phyloP scores from a whole-genome alignment of 2,797 vertebrate genomes.

The Dipus sagitta region DNA sequence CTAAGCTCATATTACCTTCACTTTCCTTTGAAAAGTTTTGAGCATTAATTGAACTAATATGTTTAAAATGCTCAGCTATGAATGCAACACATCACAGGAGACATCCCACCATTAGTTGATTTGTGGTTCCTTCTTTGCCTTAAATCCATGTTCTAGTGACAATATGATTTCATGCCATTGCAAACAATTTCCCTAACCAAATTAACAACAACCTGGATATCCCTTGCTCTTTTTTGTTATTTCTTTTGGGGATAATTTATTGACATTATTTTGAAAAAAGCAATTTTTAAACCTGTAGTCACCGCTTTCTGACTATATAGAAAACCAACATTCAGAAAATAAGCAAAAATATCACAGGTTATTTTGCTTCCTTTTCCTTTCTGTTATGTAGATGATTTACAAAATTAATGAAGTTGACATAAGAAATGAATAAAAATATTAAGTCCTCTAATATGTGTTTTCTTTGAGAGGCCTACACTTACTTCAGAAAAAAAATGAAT shows the following conservation, averaged over 20 bases:
- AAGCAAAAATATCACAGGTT: neutral
- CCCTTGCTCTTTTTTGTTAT: neutral
- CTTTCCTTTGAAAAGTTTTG: neutral
- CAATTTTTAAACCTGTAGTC: neutral
- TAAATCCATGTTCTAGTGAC: neutral
- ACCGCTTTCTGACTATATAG: neutral
- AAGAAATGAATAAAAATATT: neutral
- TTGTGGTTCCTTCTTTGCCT: neutral
- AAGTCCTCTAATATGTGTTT: neutral
- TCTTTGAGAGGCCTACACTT: neutral
- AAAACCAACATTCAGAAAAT: conserved; percentile 16
- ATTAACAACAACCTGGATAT: neutral
- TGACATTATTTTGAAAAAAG: neutral
- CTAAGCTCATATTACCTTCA: neutral
- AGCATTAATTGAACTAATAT: neutral
- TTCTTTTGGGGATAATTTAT: neutral
- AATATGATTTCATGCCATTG: neutral
- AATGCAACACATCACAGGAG: neutral
- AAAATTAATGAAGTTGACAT: neutral
- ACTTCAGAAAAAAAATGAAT: neutral
- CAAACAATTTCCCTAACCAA: neutral
- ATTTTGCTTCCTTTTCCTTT: neutral
- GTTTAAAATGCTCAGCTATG: neutral
- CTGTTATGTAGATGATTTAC: neutral
- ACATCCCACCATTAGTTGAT: neutral